These are phyloP conservation scores for Hypotaenidia okinawae DNA, from an alignment of 2,797 vertebrate species.

Conservation along the genomic window DNA sequence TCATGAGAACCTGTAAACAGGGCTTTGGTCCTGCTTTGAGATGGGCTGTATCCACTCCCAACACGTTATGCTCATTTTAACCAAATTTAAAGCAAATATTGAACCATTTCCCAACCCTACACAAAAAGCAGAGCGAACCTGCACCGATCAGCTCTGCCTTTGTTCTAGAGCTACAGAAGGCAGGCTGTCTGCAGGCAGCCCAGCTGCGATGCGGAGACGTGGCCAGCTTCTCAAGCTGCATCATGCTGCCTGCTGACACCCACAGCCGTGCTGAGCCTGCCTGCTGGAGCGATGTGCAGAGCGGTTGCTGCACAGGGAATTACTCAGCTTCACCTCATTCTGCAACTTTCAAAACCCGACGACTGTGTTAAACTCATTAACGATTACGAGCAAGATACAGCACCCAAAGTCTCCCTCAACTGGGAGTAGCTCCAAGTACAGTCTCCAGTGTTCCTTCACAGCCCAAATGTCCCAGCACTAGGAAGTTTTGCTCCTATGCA, in stretches of 20 bases:
- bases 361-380: background rate
- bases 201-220: background rate
- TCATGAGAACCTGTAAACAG: background rate
- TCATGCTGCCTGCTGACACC: background rate
- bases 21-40: background rate
- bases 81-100: too few species aligned
- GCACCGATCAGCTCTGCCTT: background rate
- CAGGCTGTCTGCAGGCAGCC: background rate
- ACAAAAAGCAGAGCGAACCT: background rate
- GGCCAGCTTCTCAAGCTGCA: background rate
- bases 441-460: background rate
- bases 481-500: background rate
- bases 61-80: background rate
- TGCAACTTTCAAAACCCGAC: background rate
- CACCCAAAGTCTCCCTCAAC: background rate
- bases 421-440: background rate
- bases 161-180: background rate
- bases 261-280: background rate
- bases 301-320: accelerated
- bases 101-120: background rate
- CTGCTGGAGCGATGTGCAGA: background rate
- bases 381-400: background rate
- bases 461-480: background rate
- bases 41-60: background rate
- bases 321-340: accelerated